phyloP scores from a whole-genome alignment of 2,888 invertebrate species.

The Xanthorhoe designata region DNA sequence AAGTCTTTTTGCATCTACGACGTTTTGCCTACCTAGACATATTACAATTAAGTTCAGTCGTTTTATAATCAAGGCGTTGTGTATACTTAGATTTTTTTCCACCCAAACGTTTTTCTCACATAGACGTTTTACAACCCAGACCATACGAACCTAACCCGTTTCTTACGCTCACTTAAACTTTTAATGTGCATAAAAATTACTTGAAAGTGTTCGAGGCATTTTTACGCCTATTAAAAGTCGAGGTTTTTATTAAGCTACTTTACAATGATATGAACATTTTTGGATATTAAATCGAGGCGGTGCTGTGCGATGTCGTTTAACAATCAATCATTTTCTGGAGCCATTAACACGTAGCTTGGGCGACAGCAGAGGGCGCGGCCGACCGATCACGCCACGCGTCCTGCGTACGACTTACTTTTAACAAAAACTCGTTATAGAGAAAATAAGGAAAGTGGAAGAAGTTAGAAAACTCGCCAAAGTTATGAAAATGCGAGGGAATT shows the following conservation, averaged over 20 bases:
- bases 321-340: slow-evolving; percentile 74
- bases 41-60: too few species aligned
- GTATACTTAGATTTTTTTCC: too few species aligned
- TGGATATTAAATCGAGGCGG: slow-evolving; percentile 57
- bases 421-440: slow-evolving; percentile 38
- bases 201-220: background rate
- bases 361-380: slow-evolving; percentile 68
- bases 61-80: too few species aligned
- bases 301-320: slow-evolving; percentile 58
- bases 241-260: background rate
- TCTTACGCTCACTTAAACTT: too few species aligned
- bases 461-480: slow-evolving; percentile 40
- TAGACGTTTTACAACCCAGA: too few species aligned
- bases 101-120: too few species aligned
- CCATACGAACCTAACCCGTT: too few species aligned
- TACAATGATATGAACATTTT: slow-evolving; percentile 43
- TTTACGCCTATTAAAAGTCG: background rate
- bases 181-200: too few species aligned
- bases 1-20: too few species aligned
- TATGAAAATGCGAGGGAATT: slow-evolving; percentile 30
- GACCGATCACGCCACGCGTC: slow-evolving; percentile 63
- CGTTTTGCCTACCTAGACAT: too few species aligned
- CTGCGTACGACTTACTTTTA: slow-evolving; percentile 33
- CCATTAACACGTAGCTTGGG: slow-evolving; percentile 65
- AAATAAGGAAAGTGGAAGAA: slow-evolving; percentile 42